Base-by-base conservation (phyloP, 2,113 vertebrate genomes). In the Pan paniscus region DNA sequence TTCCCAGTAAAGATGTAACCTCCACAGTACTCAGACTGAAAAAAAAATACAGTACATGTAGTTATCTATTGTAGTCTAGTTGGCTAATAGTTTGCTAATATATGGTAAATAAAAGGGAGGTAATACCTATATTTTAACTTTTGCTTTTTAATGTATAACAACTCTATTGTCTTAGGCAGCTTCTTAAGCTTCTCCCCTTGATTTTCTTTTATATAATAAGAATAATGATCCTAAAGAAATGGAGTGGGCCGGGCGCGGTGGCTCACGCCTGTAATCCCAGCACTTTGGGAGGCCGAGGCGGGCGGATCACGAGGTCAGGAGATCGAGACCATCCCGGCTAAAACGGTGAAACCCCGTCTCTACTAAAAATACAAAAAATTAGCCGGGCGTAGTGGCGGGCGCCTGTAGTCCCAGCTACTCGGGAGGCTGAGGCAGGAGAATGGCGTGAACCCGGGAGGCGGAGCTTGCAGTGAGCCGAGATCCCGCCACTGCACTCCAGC, bases 21-120 rank as follows among this genome's bases (percentile, higher is more conserved):
- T 99, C 99, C 72, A 98, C 98, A 0, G 98, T 97, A 12, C 99
- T 99, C 95, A 99, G 98, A 98, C 99, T 99, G 80, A n/a, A 97
- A 97, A 96, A 96, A 92, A 97, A 10, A 72, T 3, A 46, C 25
- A 78, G 27, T 1, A 5, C 8, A 78, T 25, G 27, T 27, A 38
- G 59, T 48, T 75, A 89, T 22, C 50, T 84, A 27, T 25, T 93
- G 46, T 68, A 76, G 48, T 78, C 52, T 43, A 84, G 25, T 18
- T 55, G 86, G 59, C 43, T 57, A 59, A 70, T 16, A 40, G 27
- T 35, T 93, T 83, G 30, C 40, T 35, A 86, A 35, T 35, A 75
- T 55, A 48, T 59, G 55, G 52, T 32, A 95, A 89, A 86, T 48
- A 59, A 18, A 11, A 87, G 78, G 18, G 35, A 89, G 90, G 48